A percentile compares a stretch with the other conserved stretches of the same genome.
Conservation (phyloP, 2,888 invertebrate genomes). For the Lumbricus terrestris region DNA sequence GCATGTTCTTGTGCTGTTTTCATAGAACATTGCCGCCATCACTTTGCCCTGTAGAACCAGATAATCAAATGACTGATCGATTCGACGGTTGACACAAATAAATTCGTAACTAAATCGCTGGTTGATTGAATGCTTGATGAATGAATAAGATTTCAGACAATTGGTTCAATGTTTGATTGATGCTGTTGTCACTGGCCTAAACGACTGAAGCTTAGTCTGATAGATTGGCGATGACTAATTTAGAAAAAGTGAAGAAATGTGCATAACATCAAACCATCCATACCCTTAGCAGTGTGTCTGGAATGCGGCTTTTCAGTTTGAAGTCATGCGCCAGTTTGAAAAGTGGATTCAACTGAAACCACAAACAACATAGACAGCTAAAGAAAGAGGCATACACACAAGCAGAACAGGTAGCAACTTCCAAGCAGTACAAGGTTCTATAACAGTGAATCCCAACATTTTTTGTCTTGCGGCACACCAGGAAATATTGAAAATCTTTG, state of each 20-base stretch:
- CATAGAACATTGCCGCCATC: constrained; percentile 94
- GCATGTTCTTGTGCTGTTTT: constrained; percentile 92
- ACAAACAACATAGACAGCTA: not conserved
- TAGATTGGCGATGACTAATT: not conserved
- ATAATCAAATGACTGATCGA: not conserved
- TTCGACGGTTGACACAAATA: not conserved
- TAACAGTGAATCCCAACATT: no score
- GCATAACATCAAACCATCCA: not conserved
- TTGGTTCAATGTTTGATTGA: not conserved
- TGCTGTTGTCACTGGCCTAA: not conserved
- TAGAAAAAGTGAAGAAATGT: not conserved
- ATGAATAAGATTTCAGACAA: not conserved
- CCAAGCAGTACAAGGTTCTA: no score
- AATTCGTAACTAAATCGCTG: not conserved
- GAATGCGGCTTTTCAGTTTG: constrained; percentile 34
- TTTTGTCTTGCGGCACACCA: no score
- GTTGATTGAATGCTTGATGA: not conserved
- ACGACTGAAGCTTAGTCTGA: not conserved
- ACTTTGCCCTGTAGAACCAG: constrained; percentile 72
- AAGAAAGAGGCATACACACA: not conserved
- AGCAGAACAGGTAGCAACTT: not conserved
- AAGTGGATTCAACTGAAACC: constrained; percentile 73
- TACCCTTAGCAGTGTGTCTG: not conserved
- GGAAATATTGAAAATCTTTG: no score
- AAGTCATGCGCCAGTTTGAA: constrained; percentile 87